Percentiles rank a stretch among this genome's conserved stretches.
Conservation (phyloP, 2,888 invertebrate genomes). For the Chymomyza procnemis region DNA sequence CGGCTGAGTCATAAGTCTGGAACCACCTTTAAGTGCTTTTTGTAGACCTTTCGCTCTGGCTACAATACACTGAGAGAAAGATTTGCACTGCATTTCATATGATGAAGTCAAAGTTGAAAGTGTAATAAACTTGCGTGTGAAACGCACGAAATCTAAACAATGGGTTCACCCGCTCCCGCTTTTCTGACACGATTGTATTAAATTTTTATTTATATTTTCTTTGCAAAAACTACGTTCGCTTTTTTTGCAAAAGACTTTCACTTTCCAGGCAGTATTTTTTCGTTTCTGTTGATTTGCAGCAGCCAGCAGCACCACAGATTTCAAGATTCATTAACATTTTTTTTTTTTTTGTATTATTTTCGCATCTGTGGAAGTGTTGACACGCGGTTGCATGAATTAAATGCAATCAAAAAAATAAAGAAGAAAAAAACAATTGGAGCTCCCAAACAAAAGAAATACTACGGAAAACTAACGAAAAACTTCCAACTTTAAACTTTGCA, state of each 20-base stretch:
- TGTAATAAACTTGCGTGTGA: conserved; percentile 65
- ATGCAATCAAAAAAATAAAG: conserved; percentile 37
- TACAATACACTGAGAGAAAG: conserved; percentile 12
- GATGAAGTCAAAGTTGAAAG: conserved; percentile 56
- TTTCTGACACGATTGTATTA: conserved; percentile 23
- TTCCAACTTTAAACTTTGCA: conserved; percentile 23
- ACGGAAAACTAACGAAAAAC: not conserved
- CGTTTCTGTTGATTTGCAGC: conserved; percentile 29
- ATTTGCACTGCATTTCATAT: conserved; percentile 23
- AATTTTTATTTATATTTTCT: conserved; percentile 3
- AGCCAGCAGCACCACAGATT: conserved; percentile 13
- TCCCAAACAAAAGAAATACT: not conserved
- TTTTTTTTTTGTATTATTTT: conserved; percentile 6
- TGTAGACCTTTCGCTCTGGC: conserved; percentile 38
- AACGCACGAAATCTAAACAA: conserved; percentile 51
- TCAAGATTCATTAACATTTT: conserved; percentile 58
- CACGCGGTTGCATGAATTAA: conserved; percentile 15
- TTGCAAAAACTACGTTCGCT: too few relatives aligned
- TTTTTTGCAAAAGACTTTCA: conserved; percentile 49
- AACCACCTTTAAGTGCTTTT: not conserved
- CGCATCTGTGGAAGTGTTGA: conserved; percentile 3
- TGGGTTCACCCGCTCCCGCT: conserved; percentile 42
- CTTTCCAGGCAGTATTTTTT: conserved; percentile 36
- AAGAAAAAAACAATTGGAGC: conserved; percentile 11
- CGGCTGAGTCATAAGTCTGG: not conserved